Conservation (phyloP, 2,797 vertebrate species). For the Chelidonichthys spinosus region DNA sequence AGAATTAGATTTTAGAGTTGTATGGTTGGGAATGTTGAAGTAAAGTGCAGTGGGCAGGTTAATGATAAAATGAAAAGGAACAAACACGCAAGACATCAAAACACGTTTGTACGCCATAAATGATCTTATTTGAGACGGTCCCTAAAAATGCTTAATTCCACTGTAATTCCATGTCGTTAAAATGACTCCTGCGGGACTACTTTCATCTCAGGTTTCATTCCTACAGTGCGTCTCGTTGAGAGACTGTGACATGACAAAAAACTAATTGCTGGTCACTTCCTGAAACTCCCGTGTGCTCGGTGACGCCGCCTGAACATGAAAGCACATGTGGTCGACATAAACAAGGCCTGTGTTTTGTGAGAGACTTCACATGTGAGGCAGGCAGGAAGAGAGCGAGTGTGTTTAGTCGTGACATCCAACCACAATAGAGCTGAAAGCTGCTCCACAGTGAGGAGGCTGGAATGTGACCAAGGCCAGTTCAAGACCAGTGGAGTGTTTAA, state of each 20-base stretch:
- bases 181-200: constrained; percentile 11
- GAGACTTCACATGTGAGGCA: constrained; percentile 29
- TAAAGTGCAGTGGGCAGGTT: background rate
- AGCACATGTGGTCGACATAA: constrained; percentile 49
- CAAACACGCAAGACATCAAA: constrained; percentile 10
- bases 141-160: constrained; percentile 22
- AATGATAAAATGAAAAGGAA: background rate
- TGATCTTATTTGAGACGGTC: background rate
- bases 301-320: constrained; percentile 38
- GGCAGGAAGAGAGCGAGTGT: constrained; percentile 20
- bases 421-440: constrained; percentile 62
- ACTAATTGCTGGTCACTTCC: constrained; percentile 53
- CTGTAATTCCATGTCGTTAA: constrained; percentile 38
- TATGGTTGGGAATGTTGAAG: constrained; percentile 2
- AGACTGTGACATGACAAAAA: constrained; percentile 28
- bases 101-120: background rate
- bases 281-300: constrained; percentile 2
- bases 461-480: constrained; percentile 58
- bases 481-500: constrained; percentile 22
- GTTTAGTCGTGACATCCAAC: constrained; percentile 56
- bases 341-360: constrained; percentile 25
- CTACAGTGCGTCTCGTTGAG: background rate
- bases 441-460: constrained; percentile 45
- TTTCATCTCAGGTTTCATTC: constrained; percentile 35
- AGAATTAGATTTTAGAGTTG: background rate